phyloP scores from a whole-genome alignment of 1,140 invertebrate genomes.

The Scaptomyza graminum region DNA sequence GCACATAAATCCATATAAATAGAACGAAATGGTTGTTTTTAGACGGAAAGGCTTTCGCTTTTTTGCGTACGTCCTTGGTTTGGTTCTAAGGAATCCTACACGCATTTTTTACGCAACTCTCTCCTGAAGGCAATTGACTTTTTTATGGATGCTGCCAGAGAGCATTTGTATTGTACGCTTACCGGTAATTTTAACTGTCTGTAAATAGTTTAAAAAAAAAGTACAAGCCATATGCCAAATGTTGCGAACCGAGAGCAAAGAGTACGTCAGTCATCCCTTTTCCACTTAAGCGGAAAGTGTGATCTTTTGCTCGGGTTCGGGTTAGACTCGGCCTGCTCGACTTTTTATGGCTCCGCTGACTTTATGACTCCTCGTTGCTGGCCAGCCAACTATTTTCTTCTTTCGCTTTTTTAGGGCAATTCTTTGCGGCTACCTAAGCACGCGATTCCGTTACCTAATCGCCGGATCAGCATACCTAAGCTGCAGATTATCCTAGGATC shows the following conservation, averaged over 20 bases:
- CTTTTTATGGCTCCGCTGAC: slow-evolving; percentile 68
- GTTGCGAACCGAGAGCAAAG: slow-evolving; percentile 8
- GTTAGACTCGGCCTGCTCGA: slow-evolving; percentile 66
- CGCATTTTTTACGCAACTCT: slow-evolving; percentile 66
- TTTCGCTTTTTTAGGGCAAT: slow-evolving; percentile 67
- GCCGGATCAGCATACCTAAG: slow-evolving; percentile 78
- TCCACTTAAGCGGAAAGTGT: slow-evolving; percentile 68
- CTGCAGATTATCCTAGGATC: slow-evolving; percentile 80
- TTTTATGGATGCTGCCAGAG: slow-evolving; percentile 50
- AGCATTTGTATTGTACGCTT: too few species aligned
- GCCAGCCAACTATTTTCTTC: not conserved
- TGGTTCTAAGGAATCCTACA: slow-evolving; percentile 39
- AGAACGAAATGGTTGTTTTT: not conserved
- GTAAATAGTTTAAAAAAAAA: not conserved
- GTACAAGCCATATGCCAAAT: slow-evolving; percentile 43
- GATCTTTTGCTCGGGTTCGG: slow-evolving; percentile 56
- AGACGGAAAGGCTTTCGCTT: slow-evolving; percentile 1
- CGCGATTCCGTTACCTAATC: slow-evolving; percentile 78
- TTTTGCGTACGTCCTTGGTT: slow-evolving; percentile 51
- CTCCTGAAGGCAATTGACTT: slow-evolving; percentile 61
- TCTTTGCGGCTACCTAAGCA: slow-evolving; percentile 79
- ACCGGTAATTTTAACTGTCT: slow-evolving; percentile 1
- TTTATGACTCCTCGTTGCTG: slow-evolving; percentile 56
- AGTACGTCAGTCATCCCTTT: slow-evolving; percentile 61
- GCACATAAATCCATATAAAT: slow-evolving; percentile 8